Evolutionary conservation across 2,888 invertebrate genomes (phyloP).

Genomic region (Chalcis sispes): DNA sequence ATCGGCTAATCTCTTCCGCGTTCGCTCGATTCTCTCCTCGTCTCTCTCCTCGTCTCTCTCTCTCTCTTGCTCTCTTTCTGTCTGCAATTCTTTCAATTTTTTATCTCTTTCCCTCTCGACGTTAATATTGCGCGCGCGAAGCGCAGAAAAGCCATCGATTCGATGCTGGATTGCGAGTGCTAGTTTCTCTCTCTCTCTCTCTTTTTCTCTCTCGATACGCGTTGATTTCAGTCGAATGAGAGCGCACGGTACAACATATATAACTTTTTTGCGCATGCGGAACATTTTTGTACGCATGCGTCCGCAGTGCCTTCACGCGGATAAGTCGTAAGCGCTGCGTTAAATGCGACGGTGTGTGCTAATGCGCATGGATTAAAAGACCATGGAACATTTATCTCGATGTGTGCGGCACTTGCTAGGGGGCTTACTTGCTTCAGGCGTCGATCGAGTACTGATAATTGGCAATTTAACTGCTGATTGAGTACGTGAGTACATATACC

Average conservation of each 20-base stretch:
- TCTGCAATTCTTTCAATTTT: constrained; percentile 6
- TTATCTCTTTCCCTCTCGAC: background rate
- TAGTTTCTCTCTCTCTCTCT: background rate
- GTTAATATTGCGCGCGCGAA: constrained; percentile 26
- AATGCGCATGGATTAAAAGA: too few relatives aligned
- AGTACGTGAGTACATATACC: too few relatives aligned
- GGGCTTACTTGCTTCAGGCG: too few relatives aligned
- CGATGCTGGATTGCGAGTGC: constrained; percentile 3
- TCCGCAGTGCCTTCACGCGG: background rate
- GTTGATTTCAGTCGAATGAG: background rate
- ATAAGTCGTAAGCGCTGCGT: too few relatives aligned
- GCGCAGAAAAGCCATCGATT: constrained; percentile 17
- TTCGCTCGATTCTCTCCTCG: background rate
- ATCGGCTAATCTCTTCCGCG: constrained; percentile 51
- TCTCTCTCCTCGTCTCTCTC: background rate
- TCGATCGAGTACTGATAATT: too few relatives aligned
- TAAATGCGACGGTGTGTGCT: too few relatives aligned
- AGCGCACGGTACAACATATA: background rate
- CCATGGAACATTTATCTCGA: too few relatives aligned
- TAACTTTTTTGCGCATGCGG: constrained; percentile 27
- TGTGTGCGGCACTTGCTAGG: too few relatives aligned
- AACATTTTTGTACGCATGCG: constrained; percentile 19
- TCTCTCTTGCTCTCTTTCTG: background rate
- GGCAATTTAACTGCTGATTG: too few relatives aligned
- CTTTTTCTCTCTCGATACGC: too few relatives aligned